Evolutionary conservation across 2,888 invertebrate species (phyloP).

Genomic region (Vanessa cardui): DNA sequence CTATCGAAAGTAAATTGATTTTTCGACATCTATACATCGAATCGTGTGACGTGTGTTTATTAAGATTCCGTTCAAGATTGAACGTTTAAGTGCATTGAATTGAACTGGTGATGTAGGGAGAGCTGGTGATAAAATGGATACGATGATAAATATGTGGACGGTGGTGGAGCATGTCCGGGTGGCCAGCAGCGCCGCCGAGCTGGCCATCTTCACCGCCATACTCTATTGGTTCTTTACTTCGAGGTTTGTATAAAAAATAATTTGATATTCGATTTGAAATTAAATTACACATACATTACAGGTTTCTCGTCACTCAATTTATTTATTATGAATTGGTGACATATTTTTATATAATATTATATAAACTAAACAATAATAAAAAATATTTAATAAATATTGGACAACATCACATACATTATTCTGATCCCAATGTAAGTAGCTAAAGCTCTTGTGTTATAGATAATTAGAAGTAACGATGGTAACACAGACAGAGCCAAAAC

Average conservation of each 20-base stretch:
- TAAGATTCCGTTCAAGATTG: constrained; percentile 50
- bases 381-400: too few relatives aligned
- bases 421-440: too few relatives aligned
- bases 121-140: constrained; percentile 63
- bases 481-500: too few relatives aligned
- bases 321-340: too few relatives aligned
- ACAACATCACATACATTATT: too few relatives aligned
- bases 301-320: too few relatives aligned
- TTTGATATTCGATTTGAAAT: too few relatives aligned
- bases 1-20: constrained; percentile 14
- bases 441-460: too few relatives aligned
- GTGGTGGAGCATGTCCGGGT: constrained; percentile 77
- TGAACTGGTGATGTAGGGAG: constrained; percentile 72
- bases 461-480: too few relatives aligned
- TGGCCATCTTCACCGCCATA: constrained; percentile 84
- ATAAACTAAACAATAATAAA: background rate
- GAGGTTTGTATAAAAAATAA: constrained; percentile 67
- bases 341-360: too few relatives aligned
- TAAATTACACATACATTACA: too few relatives aligned
- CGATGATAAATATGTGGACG: constrained; percentile 75
- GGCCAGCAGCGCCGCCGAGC: constrained; percentile 84
- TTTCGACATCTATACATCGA: constrained; percentile 15
- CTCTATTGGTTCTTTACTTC: constrained; percentile 85
- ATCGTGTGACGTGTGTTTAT: constrained; percentile 36
- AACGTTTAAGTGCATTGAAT: constrained; percentile 52